Base-by-base conservation (phyloP, 1,140 invertebrate genomes). In the Ceratina japonica region DNA sequence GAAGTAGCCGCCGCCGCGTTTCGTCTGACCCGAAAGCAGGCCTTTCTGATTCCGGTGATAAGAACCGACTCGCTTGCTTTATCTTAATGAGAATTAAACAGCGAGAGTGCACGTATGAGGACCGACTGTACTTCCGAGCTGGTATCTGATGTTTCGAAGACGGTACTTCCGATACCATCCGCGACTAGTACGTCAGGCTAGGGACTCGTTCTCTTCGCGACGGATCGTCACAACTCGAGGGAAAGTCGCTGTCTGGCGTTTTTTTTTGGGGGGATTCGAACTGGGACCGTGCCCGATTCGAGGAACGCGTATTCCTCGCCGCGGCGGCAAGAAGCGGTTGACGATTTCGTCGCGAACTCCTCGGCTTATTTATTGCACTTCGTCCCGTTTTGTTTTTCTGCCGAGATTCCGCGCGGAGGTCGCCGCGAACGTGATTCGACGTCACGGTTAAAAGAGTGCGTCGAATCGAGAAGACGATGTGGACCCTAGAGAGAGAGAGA, bases 171-270 rank as follows among this genome's bases (percentile, higher is more conserved):
- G 37, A 31, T 31, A 31, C 27, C 27, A 31, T 31, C 27, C 27
- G 27, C 27, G 37, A 10, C 37, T 44, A 44, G 37, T 44, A 44
- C 37, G 10, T 10, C 5, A 7, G 37, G 37, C 10, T 44, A 44
- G 37, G 37, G 73, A 84, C 68, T 5, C 44, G 15, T 27, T 74
- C 58, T 1, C 24, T 27, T 58, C 64, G 56, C 56, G 66, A 84
- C 20, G 78, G 68, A 81, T 86, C 81, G 79, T 87, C 83, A 75
- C 76, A 86, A 61, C 83, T 68, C 63, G 69, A 31, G 85, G 81
- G 85, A 82, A 85, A 87, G 85, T 83, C 71, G 81, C 73, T 51
- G 75, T 20, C 49, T 54, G 73, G 51, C 59, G 63, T 59, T 31
- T 74, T 62, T 76, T 80, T 80, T 72, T 65, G 79, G 10, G 79